phyloP scores from a whole-genome alignment of 1,140 invertebrate genomes.

The Mylabris phalerata region DNA sequence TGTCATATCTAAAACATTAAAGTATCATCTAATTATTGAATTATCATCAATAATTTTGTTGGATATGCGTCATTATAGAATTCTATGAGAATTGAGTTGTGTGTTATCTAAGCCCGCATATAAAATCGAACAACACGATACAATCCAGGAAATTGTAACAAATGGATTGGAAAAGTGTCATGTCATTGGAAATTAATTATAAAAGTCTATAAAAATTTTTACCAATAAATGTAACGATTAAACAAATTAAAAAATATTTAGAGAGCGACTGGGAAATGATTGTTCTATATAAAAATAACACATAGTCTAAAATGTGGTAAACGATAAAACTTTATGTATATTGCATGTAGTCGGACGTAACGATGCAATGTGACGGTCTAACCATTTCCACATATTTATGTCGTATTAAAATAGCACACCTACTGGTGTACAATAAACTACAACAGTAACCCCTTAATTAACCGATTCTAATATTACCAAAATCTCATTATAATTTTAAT shows the following conservation, averaged over 20 bases:
- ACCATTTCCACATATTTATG: constrained; percentile 29
- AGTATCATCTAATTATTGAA: constrained; percentile 33
- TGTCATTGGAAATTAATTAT: too few relatives aligned
- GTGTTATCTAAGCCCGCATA: constrained; percentile 17
- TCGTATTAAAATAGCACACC: constrained; percentile 17
- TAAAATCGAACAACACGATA: too few relatives aligned
- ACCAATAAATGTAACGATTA: too few relatives aligned
- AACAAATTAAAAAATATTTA: constrained; percentile 4
- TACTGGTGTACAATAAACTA: constrained; percentile 19
- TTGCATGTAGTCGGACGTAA: constrained; percentile 31
- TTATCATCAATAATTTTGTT: constrained; percentile 33
- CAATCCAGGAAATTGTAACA: too few relatives aligned
- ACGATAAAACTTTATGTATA: constrained; percentile 41
- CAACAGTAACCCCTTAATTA: constrained; percentile 19
- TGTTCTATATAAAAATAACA: constrained; percentile 31
- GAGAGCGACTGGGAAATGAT: constrained; percentile 35
- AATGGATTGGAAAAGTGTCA: too few relatives aligned
- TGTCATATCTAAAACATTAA: constrained; percentile 33
- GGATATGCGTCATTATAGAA: constrained; percentile 14
- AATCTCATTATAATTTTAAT: too few relatives aligned
- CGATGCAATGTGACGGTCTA: constrained; percentile 25
- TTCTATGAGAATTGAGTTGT: not conserved
- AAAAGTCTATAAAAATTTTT: too few relatives aligned
- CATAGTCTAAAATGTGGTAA: constrained; percentile 33
- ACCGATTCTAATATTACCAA: constrained; percentile 3